Conservation (phyloP, 2,888 invertebrate species). For the Lissocephala sabroskyi region DNA sequence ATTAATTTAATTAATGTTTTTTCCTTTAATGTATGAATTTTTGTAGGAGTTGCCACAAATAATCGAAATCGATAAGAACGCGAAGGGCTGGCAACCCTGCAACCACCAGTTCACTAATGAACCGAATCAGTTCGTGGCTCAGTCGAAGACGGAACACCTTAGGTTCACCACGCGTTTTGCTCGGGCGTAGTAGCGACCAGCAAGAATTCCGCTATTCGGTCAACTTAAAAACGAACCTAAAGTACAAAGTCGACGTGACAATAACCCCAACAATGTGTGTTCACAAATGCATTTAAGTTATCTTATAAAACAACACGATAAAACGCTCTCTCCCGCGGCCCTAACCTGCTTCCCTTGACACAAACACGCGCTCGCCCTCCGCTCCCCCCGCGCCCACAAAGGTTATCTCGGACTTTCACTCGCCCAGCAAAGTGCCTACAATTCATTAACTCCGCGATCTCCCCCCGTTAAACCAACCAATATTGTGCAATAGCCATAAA, state of each 20-base stretch:
- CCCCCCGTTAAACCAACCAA: constrained; percentile 8
- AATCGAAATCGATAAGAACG: no score
- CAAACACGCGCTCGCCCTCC: background rate
- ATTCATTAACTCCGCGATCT: background rate
- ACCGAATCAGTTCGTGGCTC: no score
- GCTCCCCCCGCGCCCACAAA: constrained; percentile 18
- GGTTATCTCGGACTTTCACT: constrained; percentile 46
- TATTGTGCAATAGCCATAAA: constrained; percentile 48
- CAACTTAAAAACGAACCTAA: constrained; percentile 17
- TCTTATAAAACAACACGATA: constrained; percentile 10
- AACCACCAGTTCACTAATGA: no score
- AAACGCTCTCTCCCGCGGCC: background rate
- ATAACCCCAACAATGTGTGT: constrained; percentile 33
- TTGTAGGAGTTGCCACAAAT: no score
- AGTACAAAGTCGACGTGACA: constrained; percentile 47
- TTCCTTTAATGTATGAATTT: no score
- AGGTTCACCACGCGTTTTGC: constrained; percentile 19
- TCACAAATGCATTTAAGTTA: constrained; percentile 31
- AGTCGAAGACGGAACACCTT: no score
- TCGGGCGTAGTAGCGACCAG: constrained; percentile 60
- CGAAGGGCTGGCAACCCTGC: no score
- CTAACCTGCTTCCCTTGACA: constrained; percentile 6
- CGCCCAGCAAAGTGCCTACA: background rate
- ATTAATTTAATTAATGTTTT: no score
- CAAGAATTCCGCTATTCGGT: constrained; percentile 27